A percentile compares a stretch with the other conserved stretches of the same genome.
These are phyloP conservation scores for Frankliniella fusca DNA, from an alignment of 2,888 invertebrate genomes.

Conservation along the genomic window DNA sequence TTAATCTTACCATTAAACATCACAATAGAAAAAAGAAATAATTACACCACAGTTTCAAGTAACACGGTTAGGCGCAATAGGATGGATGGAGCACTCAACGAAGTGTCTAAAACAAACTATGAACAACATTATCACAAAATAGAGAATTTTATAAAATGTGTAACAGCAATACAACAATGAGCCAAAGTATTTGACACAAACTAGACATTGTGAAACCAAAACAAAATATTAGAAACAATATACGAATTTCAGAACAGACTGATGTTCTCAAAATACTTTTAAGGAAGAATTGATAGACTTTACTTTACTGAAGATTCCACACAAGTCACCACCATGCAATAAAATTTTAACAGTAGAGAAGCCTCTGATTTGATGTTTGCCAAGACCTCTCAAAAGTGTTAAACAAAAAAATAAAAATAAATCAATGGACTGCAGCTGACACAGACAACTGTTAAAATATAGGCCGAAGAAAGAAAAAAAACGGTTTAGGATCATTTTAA, in stretches of 20 bases:
- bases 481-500: not conserved
- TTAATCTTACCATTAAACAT: not conserved
- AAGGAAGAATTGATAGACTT: no score
- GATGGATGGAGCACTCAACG: not conserved
- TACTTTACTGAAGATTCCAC: no score
- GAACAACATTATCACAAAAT: slow-evolving; percentile 16
- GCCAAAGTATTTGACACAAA: not conserved
- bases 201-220: not conserved
- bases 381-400: no score
- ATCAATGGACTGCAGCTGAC: no score
- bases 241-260: not conserved
- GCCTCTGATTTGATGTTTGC: no score
- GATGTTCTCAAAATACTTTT: no score
- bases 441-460: not conserved
- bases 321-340: no score
- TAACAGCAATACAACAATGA: slow-evolving; percentile 2
- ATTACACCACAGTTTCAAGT: not conserved
- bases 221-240: not conserved
- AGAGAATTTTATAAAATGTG: not conserved
- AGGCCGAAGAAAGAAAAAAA: not conserved
- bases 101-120: not conserved
- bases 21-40: not conserved
- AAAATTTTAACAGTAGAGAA: no score
- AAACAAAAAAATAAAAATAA: no score
- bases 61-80: slow-evolving; percentile 3